These are phyloP conservation scores for Nothura maculosa DNA, from an alignment of 2,797 vertebrate species.

Conservation along the genomic window DNA sequence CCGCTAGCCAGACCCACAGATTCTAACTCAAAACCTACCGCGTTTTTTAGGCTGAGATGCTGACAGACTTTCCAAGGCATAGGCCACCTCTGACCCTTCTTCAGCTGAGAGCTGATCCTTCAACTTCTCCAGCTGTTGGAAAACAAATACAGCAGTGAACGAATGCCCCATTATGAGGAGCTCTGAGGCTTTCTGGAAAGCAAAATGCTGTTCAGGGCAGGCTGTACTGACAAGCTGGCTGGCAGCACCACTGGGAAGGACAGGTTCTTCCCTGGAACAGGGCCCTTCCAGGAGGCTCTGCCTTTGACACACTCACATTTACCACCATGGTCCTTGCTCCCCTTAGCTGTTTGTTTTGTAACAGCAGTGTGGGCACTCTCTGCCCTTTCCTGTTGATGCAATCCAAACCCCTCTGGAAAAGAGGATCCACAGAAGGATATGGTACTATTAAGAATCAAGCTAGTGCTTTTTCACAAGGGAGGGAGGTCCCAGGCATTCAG, in stretches of 20 bases:
- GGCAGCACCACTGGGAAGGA: background rate
- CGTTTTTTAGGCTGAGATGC: constrained; percentile 71
- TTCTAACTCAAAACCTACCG: constrained; percentile 40
- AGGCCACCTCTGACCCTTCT: constrained; percentile 60
- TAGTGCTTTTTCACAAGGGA: background rate
- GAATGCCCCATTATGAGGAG: background rate
- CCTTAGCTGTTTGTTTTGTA: background rate
- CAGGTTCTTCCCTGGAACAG: background rate
- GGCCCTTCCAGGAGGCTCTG: background rate
- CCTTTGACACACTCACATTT: background rate
- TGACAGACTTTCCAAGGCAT: constrained; percentile 44
- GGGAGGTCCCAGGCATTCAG: background rate
- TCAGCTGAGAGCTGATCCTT: constrained; percentile 64
- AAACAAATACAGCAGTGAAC: constrained; percentile 42
- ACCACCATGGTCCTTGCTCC: background rate
- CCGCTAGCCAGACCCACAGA: background rate
- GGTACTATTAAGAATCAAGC: background rate
- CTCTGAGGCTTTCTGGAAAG: background rate
- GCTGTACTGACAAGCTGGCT: background rate
- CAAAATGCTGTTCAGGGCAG: background rate
- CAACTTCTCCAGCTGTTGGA: constrained; percentile 73
- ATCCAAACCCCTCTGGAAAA: background rate
- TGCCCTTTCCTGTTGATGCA: background rate
- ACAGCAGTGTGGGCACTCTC: background rate
- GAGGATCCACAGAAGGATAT: background rate